Conservation (phyloP, 2,797 vertebrate genomes). For the Enteromius afrohamiltoni region DNA sequence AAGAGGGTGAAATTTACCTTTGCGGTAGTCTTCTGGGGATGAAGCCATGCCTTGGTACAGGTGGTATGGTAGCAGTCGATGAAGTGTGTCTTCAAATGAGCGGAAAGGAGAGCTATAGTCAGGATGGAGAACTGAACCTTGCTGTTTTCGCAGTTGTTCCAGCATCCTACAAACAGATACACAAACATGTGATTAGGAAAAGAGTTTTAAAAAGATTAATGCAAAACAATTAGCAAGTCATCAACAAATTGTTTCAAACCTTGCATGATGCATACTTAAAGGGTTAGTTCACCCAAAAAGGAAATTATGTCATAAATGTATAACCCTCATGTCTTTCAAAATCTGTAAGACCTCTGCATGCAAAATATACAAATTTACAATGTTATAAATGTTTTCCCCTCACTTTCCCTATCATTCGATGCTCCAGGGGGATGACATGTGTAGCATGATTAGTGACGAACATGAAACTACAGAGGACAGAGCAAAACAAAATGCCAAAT, state of each 20-base stretch:
- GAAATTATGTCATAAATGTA: background rate
- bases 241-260: background rate
- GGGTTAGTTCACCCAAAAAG: background rate
- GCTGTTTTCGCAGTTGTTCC: slow-evolving; percentile 92
- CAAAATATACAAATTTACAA: background rate
- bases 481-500: too few relatives aligned
- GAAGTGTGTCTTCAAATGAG: slow-evolving; percentile 87
- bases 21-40: slow-evolving; percentile 82
- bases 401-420: too few relatives aligned
- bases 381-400: too few relatives aligned
- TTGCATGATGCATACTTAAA: background rate
- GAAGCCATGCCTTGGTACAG: slow-evolving; percentile 93
- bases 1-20: slow-evolving; percentile 72
- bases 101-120: slow-evolving; percentile 89
- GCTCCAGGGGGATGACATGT: too few relatives aligned
- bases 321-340: background rate
- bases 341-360: background rate
- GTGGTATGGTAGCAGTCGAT: slow-evolving; percentile 91
- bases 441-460: too few relatives aligned
- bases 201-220: background rate
- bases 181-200: background rate
- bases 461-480: background rate
- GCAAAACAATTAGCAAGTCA: background rate
- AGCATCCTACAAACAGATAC: slow-evolving; percentile 79
- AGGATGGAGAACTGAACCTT: slow-evolving; percentile 90